Evolutionary conservation across 2,113 vertebrate genomes (phyloP).

Genomic region (Condylura cristata): DNA sequence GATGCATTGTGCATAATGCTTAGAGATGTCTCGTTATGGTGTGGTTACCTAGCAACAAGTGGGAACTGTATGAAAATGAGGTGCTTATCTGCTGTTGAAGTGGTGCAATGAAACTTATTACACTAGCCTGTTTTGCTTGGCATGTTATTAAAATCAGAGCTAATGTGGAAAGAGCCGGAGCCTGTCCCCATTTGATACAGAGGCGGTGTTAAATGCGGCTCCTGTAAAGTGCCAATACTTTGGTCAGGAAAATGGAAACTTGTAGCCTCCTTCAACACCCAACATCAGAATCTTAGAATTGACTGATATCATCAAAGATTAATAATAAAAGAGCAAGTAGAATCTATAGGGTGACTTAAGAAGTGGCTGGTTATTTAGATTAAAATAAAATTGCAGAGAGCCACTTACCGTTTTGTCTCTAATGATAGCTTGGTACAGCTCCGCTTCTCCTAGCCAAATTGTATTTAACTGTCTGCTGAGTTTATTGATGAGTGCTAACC

Average conservation of each 20-base stretch:
- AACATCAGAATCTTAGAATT: not conserved
- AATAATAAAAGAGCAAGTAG: not conserved
- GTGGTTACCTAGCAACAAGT: constrained; percentile 79
- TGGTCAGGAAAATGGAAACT: not conserved
- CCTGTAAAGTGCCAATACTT: not conserved
- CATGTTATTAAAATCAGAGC: constrained; percentile 68
- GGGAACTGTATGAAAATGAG: constrained; percentile 76
- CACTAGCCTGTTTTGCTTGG: constrained; percentile 59
- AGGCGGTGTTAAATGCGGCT: constrained; percentile 66
- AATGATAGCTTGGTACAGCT: constrained; percentile 36
- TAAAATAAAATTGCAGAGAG: constrained; percentile 29
- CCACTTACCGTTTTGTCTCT: constrained; percentile 20
- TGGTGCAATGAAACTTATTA: constrained; percentile 76
- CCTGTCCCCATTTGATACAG: constrained; percentile 65
- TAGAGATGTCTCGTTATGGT: constrained; percentile 59
- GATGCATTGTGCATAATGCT: constrained; percentile 63
- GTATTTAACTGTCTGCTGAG: constrained; percentile 58
- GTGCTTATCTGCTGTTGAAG: constrained; percentile 76
- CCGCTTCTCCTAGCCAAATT: constrained; percentile 17
- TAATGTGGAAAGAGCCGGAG: constrained; percentile 62
- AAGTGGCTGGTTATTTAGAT: constrained; percentile 38
- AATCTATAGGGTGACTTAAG: not conserved
- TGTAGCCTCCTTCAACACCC: not conserved
- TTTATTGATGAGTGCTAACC: constrained; percentile 50
- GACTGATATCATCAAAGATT: constrained; percentile 17